Evolutionary conservation across 1,140 invertebrate species (phyloP).

Genomic region (Aphaenogaster ashmeadi): DNA sequence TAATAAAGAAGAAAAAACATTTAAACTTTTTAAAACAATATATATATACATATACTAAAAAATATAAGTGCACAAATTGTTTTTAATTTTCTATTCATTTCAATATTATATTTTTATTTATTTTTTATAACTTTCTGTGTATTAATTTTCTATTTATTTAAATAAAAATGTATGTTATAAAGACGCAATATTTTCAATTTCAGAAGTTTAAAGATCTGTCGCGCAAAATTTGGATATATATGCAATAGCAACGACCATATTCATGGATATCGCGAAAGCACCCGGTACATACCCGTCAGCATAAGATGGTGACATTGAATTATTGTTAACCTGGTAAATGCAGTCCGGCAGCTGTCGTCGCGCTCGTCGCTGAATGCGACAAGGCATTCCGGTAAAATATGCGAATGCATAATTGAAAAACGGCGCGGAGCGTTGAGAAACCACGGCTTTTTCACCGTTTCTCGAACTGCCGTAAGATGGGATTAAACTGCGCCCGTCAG

Average conservation of each 20-base stretch:
- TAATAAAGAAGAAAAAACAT: not conserved
- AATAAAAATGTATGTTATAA: not conserved
- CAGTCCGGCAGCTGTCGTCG: conserved; percentile 63
- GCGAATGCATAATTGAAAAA: conserved; percentile 66
- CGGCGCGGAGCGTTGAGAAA: conserved; percentile 11
- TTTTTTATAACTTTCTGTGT: not conserved
- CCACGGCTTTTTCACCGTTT: conserved; percentile 54
- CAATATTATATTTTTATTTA: not conserved
- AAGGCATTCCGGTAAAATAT: conserved; percentile 60
- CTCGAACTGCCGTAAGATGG: conserved; percentile 48
- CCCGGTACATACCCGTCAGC: not conserved
- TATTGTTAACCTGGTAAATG: conserved; percentile 65
- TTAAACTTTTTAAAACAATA: not conserved
- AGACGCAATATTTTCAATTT: not conserved
- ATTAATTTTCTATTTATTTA: conserved; percentile 10
- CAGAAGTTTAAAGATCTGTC: not conserved
- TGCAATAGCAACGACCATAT: not conserved
- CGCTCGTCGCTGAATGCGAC: conserved; percentile 57
- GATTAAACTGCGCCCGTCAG: conserved; percentile 47
- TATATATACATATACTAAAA: not conserved
- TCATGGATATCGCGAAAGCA: not conserved
- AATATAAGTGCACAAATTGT: not conserved
- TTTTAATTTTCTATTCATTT: not conserved
- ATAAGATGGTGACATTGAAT: conserved; percentile 51
- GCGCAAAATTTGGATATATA: not conserved